Conservation (phyloP, 2,888 invertebrate genomes). For the Lasioglossum zephyrum region DNA sequence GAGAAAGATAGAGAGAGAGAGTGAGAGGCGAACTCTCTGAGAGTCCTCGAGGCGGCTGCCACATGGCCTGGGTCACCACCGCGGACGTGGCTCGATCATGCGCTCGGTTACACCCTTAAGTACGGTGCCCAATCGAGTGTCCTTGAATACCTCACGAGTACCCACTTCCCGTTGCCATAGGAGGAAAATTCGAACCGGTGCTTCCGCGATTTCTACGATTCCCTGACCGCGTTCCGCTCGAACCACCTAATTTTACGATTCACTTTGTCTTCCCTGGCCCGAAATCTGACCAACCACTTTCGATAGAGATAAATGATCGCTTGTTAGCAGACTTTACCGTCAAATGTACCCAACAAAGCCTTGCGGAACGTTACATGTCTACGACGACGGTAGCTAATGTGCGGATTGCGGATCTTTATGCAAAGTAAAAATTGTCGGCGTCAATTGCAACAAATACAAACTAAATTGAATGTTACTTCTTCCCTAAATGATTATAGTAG, state of each 20-base stretch:
- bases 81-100: conserved; percentile 76
- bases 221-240: background rate
- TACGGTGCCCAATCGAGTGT: conserved; percentile 66
- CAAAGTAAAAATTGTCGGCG: no score
- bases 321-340: background rate
- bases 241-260: conserved; percentile 9
- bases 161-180: conserved; percentile 57
- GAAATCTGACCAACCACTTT: background rate
- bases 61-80: conserved; percentile 36
- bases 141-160: conserved; percentile 65
- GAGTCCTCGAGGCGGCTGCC: conserved; percentile 67
- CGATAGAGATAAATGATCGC: background rate
- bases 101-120: conserved; percentile 82
- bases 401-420: no score
- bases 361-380: no score
- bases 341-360: background rate
- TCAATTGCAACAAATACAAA: no score
- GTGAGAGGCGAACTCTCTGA: background rate
- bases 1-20: background rate
- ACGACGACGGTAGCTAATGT: no score
- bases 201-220: conserved; percentile 1
- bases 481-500: no score
- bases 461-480: no score
- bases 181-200: conserved; percentile 23
- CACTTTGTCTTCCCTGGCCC: background rate